Conservation (phyloP, 2,113 vertebrate genomes). For the Hemibagrus wyckioides region DNA sequence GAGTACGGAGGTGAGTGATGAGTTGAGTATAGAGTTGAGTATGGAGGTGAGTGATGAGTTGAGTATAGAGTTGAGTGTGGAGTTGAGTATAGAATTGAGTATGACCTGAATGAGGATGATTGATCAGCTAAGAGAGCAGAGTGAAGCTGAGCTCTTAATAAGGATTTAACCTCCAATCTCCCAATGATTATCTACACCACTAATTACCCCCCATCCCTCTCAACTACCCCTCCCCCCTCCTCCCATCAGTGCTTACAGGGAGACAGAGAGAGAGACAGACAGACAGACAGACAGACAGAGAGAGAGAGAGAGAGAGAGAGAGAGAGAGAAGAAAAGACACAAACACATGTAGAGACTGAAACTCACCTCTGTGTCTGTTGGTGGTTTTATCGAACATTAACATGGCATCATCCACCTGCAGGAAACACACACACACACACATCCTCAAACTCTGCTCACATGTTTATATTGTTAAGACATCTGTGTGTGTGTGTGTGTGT, state of each 20-base stretch:
- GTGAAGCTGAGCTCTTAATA: constrained; percentile 70
- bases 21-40: not conserved
- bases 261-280: not conserved
- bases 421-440: constrained; percentile 42
- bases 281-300: constrained; percentile 49
- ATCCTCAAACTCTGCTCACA: not conserved
- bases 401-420: constrained; percentile 99
- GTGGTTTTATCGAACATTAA: constrained; percentile 99
- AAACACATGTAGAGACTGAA: constrained; percentile 64
- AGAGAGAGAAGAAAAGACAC: constrained; percentile 54
- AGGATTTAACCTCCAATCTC: constrained; percentile 75
- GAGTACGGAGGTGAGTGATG: not conserved
- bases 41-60: not conserved
- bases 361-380: constrained; percentile 95
- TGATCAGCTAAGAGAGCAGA: constrained; percentile 71
- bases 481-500: constrained; percentile 2
- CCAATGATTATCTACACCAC: constrained; percentile 73
- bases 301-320: constrained; percentile 59
- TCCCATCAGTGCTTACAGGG: constrained; percentile 28
- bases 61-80: not conserved
- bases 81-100: not conserved
- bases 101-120: constrained; percentile 69
- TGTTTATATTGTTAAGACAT: constrained; percentile 1
- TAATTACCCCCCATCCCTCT: constrained; percentile 75
- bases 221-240: constrained; percentile 47